Conservation (phyloP, 2,113 vertebrate species). For the Cyanistes caeruleus region DNA sequence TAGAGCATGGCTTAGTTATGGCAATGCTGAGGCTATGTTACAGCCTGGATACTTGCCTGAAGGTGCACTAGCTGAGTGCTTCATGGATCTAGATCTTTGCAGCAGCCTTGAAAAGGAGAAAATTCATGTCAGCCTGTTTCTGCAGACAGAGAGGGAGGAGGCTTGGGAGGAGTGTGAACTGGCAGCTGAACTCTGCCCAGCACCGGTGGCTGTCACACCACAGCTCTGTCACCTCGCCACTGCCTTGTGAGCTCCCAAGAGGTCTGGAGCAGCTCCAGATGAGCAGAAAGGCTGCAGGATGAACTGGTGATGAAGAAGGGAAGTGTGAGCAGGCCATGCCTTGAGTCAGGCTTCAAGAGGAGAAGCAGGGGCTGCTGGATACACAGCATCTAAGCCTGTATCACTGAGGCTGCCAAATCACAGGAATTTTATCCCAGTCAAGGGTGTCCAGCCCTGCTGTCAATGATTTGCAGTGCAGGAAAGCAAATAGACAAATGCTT, state of each 20-base stretch:
- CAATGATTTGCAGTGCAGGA: neutral
- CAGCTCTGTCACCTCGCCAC: neutral
- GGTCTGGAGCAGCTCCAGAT: neutral
- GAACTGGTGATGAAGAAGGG: neutral
- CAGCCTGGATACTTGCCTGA: neutral
- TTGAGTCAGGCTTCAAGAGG: neutral
- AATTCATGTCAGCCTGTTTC: neutral
- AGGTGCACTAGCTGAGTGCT: neutral
- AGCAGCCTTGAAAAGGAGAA: neutral
- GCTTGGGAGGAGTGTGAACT: neutral
- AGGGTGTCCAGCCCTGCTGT: neutral
- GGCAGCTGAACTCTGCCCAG: neutral
- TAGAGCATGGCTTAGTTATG: neutral
- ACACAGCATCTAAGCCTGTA: neutral
- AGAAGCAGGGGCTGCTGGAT: neutral
- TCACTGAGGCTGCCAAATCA: neutral
- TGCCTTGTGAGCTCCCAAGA: rapidly evolving
- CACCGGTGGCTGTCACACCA: neutral
- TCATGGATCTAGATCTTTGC: neutral
- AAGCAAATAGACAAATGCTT: neutral
- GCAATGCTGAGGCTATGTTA: neutral
- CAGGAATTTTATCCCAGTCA: neutral
- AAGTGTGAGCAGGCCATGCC: neutral
- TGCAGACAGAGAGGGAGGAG: neutral
- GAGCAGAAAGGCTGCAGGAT: neutral